Base-by-base conservation (phyloP, 1,140 invertebrate species). In the Tetramorium alpestre region DNA sequence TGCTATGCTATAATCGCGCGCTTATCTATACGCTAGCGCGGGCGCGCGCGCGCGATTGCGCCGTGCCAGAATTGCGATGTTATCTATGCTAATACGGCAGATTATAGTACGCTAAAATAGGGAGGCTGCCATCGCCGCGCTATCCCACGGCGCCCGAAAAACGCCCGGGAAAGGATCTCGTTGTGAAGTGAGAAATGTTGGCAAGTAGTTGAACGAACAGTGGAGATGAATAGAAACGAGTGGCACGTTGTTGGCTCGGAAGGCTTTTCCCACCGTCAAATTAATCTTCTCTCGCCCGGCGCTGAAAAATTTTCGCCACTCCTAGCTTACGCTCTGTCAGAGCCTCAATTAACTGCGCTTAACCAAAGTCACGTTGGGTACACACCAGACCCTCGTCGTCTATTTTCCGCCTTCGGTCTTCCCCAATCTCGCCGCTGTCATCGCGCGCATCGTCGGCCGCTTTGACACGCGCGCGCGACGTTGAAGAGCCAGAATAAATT, bases 401-500 rank as follows among this genome's bases (percentile, higher is more conserved):
- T 64, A 64, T 41, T 77, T 77, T 77, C 33, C 44, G 13, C 47
- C 60, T 25, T 33, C 25, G 51, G 47, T 67, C 47, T 64, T 41
- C 4, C 25, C 69, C 69, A 77, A 64, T 77, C 60, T 64, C 56
- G 25, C 8, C n/a, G 10, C 41, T 49, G 25, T 85, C 72, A 62
- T 84, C 44, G 47, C 25, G 28, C 62, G 47, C 72, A 44, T 64
- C 44, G 73, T 77, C 58, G 72, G 38, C 16, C 58, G 44, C 51
- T 75, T 85, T 65, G 72, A 76, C 38, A 18, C 28, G 47, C 58
- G 56, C 28, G 44, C 58, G 44, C 18, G 22, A 80, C 62, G 49
- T 65, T 18, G 58, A 70, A 18, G n/a, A 85, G 64, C 22, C 41
- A 33, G 56, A 78, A 85, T 85, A 84, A 88, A 88, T 88, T 88